Evolutionary conservation across 1,140 invertebrate genomes (phyloP).

Genomic region (Sweltsa coloradensis): DNA sequence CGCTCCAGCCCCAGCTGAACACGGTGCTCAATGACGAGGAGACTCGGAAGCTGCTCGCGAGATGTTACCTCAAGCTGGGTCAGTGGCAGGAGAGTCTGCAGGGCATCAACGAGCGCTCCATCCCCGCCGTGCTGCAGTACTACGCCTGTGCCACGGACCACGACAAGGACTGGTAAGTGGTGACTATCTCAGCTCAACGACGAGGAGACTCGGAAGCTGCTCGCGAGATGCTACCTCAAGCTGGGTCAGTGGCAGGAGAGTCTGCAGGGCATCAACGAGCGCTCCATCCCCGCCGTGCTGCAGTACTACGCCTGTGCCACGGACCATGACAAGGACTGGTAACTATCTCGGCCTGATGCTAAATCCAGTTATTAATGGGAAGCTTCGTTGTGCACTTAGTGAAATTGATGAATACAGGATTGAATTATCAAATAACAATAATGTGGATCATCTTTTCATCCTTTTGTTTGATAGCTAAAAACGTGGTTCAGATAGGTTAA

Average conservation of each 20-base stretch:
- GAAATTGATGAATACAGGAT: no score
- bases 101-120: constrained; percentile 66
- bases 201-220: no score
- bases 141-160: constrained; percentile 53
- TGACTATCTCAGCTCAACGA: no score
- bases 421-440: no score
- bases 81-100: constrained; percentile 79
- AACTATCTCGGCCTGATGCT: no score
- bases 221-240: constrained; percentile 81
- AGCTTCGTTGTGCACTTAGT: no score
- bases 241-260: constrained; percentile 84
- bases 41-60: no score
- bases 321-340: constrained; percentile 54
- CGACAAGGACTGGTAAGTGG: constrained; percentile 70
- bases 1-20: constrained; percentile 36
- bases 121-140: constrained; percentile 70
- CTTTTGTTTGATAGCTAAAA: no score
- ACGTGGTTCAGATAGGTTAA: no score
- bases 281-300: constrained; percentile 70
- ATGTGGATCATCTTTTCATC: no score
- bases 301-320: constrained; percentile 61
- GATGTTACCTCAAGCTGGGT: constrained; percentile 82
- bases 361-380: no score
- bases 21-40: no score
- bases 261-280: constrained; percentile 63